Evolutionary conservation across 2,797 vertebrate genomes (phyloP).

Genomic region (Sebastes variabilis): DNA sequence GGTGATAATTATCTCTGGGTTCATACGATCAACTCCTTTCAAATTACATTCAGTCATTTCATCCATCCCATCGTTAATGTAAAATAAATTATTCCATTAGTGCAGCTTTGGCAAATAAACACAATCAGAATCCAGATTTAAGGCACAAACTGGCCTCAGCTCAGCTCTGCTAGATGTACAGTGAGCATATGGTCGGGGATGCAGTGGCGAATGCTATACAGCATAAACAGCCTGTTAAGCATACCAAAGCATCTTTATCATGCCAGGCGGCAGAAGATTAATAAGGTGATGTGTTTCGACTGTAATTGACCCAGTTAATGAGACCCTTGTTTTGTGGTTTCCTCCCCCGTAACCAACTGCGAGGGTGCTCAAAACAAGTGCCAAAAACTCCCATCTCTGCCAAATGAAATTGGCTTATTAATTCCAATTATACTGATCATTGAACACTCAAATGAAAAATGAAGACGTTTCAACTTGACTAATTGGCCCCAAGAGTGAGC

Average conservation of each 20-base stretch:
- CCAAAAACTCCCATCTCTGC: constrained; percentile 81
- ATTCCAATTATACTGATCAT: constrained; percentile 91
- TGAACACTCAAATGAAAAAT: constrained; percentile 90
- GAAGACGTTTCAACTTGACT: constrained; percentile 89
- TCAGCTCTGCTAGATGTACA: not conserved
- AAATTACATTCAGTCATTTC: not conserved
- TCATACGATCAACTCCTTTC: not conserved
- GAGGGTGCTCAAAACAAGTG: constrained; percentile 77
- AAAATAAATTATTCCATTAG: not conserved
- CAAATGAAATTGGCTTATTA: constrained; percentile 85
- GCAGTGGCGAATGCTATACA: constrained; percentile 9
- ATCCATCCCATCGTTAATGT: not conserved
- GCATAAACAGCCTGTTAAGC: constrained; percentile 34
- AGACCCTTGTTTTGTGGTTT: constrained; percentile 78
- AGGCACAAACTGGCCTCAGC: not conserved
- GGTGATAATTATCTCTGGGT: not conserved
- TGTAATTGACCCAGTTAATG: constrained; percentile 79
- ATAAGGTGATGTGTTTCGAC: constrained; percentile 66
- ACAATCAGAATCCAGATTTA: not conserved
- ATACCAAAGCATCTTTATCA: constrained; percentile 49
- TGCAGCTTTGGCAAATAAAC: not conserved
- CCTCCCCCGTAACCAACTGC: constrained; percentile 69
- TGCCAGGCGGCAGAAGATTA: constrained; percentile 60
- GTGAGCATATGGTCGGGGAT: constrained; percentile 38
- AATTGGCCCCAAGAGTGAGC: constrained; percentile 84